Conservation (phyloP, 2,888 invertebrate species). For the Griposia aprilina region DNA sequence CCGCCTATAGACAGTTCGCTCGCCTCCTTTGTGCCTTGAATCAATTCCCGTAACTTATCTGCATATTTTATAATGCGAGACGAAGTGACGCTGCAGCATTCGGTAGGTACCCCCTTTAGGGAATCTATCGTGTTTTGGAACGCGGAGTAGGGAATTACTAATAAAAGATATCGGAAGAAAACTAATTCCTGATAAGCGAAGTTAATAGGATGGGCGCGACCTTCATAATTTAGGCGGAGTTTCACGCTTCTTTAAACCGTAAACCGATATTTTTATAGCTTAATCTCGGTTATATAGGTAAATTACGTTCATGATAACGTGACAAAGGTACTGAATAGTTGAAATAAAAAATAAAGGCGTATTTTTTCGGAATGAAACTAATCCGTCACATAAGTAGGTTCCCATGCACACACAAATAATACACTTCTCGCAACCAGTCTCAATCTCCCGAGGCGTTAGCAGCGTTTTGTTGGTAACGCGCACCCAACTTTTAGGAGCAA, state of each 20-base stretch:
- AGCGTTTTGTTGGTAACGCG: slow-evolving; percentile 76
- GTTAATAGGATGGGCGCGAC: slow-evolving; percentile 35
- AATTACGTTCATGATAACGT: slow-evolving; percentile 29
- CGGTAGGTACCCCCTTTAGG: slow-evolving; percentile 77
- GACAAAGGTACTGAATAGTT: slow-evolving; percentile 7
- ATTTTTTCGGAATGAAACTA: slow-evolving; percentile 27
- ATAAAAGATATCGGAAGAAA: slow-evolving; percentile 68
- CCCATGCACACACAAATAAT: slow-evolving; percentile 59
- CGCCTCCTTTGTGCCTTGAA: slow-evolving; percentile 88
- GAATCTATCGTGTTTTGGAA: slow-evolving; percentile 75
- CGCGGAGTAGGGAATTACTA: slow-evolving; percentile 62
- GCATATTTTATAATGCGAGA: slow-evolving; percentile 89
- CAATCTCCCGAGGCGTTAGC: slow-evolving; percentile 74
- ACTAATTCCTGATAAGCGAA: slow-evolving; percentile 62
- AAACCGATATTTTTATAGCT: slow-evolving; percentile 48
- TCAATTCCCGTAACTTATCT: slow-evolving; percentile 90
- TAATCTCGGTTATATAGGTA: slow-evolving; percentile 30
- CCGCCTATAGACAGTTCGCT: slow-evolving; percentile 85
- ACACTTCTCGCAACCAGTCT: slow-evolving; percentile 69
- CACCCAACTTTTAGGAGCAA: slow-evolving; percentile 82
- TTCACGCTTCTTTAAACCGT: slow-evolving; percentile 39
- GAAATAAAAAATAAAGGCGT: background rate
- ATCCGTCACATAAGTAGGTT: slow-evolving; percentile 43
- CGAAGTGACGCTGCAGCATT: slow-evolving; percentile 83
- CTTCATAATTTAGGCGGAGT: slow-evolving; percentile 33